These are phyloP conservation scores for Coregonus suidteri DNA, from an alignment of 2,797 vertebrate species.

Conservation along the genomic window DNA sequence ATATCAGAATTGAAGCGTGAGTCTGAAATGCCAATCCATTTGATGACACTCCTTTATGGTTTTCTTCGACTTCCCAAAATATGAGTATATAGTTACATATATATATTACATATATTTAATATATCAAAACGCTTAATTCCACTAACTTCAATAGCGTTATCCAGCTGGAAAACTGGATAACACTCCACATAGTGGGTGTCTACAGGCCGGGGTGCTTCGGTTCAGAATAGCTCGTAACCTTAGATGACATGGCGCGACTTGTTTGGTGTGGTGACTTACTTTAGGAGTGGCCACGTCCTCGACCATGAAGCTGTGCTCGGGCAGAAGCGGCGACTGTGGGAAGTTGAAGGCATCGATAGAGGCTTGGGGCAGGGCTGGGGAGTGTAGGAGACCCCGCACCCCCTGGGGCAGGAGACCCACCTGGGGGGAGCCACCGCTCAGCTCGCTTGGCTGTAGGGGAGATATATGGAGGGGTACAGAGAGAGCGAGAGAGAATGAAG, in stretches of 20 bases:
- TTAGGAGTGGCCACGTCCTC: constrained; percentile 94
- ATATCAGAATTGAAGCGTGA: no score
- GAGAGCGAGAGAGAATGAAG: not conserved
- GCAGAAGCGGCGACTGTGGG: constrained; percentile 75
- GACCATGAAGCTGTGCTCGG: constrained; percentile 88
- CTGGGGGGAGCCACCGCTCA: constrained; percentile 76
- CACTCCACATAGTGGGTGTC: no score
- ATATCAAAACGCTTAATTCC: no score
- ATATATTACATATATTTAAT: no score
- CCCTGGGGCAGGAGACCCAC: constrained; percentile 82
- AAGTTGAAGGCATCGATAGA: constrained; percentile 86
- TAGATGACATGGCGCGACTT: not conserved
- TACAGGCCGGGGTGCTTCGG: not conserved
- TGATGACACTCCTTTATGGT: no score
- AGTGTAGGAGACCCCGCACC: constrained; percentile 79
- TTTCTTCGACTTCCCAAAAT: no score
- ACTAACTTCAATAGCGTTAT: no score
- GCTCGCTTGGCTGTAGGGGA: constrained; percentile 41
- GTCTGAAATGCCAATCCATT: no score
- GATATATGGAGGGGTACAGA: not conserved
- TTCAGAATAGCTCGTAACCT: not conserved
- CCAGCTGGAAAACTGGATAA: no score
- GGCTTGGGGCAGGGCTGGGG: constrained; percentile 81
- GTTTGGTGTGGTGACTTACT: constrained; percentile 68
- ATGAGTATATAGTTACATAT: no score